These are phyloP conservation scores for Phenacoccus solenopsis DNA, from an alignment of 1,140 invertebrate species.

Conservation along the genomic window DNA sequence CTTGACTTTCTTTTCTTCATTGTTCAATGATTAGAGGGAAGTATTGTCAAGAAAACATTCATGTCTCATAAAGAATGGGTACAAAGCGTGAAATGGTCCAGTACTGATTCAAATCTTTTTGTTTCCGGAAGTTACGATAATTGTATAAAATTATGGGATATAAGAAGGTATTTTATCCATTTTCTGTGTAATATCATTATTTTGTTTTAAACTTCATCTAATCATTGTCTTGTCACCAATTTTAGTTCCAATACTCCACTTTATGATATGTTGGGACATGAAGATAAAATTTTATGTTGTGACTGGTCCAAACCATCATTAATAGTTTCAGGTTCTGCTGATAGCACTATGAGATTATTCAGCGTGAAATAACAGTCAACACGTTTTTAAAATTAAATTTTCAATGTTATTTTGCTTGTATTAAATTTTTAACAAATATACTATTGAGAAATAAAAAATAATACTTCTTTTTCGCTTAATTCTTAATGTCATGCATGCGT, in stretches of 20 bases:
- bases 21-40: constrained; percentile 69
- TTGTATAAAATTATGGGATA: constrained; percentile 90
- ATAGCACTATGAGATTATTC: constrained; percentile 87
- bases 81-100: constrained; percentile 77
- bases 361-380: no score
- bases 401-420: no score
- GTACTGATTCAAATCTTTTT: constrained; percentile 70
- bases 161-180: constrained; percentile 57
- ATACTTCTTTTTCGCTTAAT: no score
- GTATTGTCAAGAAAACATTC: constrained; percentile 73
- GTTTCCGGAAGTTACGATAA: constrained; percentile 87
- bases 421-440: no score
- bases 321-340: constrained; percentile 82
- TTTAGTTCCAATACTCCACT: constrained; percentile 78
- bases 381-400: no score
- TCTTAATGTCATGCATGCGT: no score
- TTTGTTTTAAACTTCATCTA: no score
- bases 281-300: constrained; percentile 84
- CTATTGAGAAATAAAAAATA: no score
- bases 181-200: no score
- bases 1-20: no score
- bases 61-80: constrained; percentile 89
- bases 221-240: constrained; percentile 31
- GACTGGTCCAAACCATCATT: constrained; percentile 82
- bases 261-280: constrained; percentile 85